Conservation (phyloP, 2,888 invertebrate species). For the Rhagonycha fulva region DNA sequence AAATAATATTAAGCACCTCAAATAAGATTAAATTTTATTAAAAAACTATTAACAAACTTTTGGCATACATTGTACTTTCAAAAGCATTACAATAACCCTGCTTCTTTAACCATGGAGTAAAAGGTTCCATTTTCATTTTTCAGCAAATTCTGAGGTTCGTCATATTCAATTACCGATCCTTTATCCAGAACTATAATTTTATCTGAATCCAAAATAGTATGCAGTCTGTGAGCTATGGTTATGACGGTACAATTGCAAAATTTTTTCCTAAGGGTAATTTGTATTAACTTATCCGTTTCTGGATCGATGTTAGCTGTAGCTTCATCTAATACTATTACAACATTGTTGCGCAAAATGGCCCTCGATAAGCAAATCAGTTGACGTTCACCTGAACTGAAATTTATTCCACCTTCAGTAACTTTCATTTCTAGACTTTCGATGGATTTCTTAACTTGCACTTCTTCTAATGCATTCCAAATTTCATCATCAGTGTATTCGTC, state of each 20-base stretch:
- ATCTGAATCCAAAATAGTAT: constrained; percentile 83
- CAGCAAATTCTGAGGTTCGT: constrained; percentile 70
- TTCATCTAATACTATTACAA: constrained; percentile 59
- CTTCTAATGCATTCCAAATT: constrained; percentile 81
- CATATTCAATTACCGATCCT: constrained; percentile 74
- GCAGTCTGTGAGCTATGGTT: constrained; percentile 79
- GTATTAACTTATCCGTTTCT: constrained; percentile 75
- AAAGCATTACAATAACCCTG: constrained; percentile 60
- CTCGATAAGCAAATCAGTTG: constrained; percentile 71
- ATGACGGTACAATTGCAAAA: constrained; percentile 77
- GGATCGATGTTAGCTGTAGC: constrained; percentile 81
- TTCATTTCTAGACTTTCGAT: constrained; percentile 66
- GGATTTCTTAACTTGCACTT: constrained; percentile 73
- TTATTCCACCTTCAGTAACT: constrained; percentile 67
- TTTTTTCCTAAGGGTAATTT: constrained; percentile 71
- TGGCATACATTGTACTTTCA: background rate
- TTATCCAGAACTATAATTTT: constrained; percentile 79
- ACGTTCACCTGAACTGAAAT: constrained; percentile 56
- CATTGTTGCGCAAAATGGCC: constrained; percentile 57
- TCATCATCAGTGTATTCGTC: constrained; percentile 74
- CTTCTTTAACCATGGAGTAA: constrained; percentile 69
- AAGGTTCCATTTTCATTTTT: constrained; percentile 64
- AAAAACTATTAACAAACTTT: background rate
- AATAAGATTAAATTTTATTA: background rate
- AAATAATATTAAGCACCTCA: background rate